Base-by-base conservation (phyloP, 1,140 invertebrate species). In the Ostrea denselamellosa region DNA sequence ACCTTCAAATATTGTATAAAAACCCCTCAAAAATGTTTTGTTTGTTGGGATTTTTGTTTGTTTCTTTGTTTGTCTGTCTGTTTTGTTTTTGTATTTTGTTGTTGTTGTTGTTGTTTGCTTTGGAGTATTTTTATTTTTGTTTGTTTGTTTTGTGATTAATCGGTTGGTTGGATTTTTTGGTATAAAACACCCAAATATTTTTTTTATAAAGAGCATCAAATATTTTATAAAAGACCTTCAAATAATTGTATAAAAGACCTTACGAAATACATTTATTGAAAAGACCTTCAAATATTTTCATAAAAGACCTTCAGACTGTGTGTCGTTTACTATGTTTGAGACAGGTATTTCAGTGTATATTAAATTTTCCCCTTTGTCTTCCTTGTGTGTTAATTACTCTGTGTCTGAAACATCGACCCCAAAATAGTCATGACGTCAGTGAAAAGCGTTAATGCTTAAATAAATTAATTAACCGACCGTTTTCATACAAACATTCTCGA, bases 391-490 rank as follows among this genome's bases (percentile, higher is more conserved):
- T 17, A 44, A 62, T 62, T 62, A 56, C 14, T 62, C 19, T 62
- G 56, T 62, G n/a, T n/a, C n/a, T n/a, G 17, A 7, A n/a, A 17
- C 17, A 19, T 19, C 7, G n/a, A 62, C 56, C 56, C 17, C n/a
- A 19, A 19, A 62, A 17, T 28, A 25, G 25, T 14, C 4, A 17
- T 77, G 68, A 77, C 68, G 8, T 77, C 25, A 34, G 25, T 28
- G 9, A 34, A n/a, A 68, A n/a, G 22, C 34, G 25, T 34, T n/a
- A 77, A 77, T 77, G 68, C 28, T 34, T 10, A 77, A 77, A 77
- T 77, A 77, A 77, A 77, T 77, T 22, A 77, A 77, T 77, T 77
- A 77, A 12, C 34, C 5, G 14, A 34, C 68, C 68, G 28, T 22
- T 62, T 14, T 12, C n/a, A 62, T 44, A 44, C 34, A 44, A 44